These are phyloP conservation scores for Climacteris rufus DNA, from an alignment of 2,113 vertebrate species.

Conservation along the genomic window DNA sequence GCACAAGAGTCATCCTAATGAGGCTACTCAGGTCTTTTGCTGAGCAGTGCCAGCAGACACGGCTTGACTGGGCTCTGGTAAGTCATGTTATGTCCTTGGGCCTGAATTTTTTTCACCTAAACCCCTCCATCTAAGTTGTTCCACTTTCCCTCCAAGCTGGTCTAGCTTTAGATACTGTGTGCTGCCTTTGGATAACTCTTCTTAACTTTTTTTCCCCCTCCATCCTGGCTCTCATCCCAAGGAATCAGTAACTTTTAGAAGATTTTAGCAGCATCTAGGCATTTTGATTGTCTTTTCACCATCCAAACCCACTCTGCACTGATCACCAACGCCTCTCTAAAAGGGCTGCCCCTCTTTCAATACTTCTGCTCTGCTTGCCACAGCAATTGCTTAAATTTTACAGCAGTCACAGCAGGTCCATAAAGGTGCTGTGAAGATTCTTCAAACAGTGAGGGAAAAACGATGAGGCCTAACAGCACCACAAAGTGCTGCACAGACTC, in stretches of 20 bases:
- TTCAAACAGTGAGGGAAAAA: neutral
- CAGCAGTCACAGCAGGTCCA: neutral
- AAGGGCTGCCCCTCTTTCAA: neutral
- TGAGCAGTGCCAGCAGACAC: neutral
- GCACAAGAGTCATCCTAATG: neutral
- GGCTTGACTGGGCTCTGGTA: neutral
- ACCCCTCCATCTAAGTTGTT: neutral
- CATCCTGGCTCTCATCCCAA: neutral
- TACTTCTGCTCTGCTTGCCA: neutral
- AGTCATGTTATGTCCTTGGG: neutral
- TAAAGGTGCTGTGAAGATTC: neutral
- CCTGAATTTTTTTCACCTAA: neutral
- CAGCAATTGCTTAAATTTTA: neutral
- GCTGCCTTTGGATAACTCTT: neutral
- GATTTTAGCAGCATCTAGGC: neutral
- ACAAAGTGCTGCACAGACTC: neutral
- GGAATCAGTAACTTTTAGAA: neutral
- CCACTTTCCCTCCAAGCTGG: neutral
- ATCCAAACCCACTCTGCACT: neutral
- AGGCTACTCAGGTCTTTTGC: neutral
- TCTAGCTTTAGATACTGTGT: neutral
- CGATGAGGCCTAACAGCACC: neutral
- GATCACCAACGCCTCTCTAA: neutral
- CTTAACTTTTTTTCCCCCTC: accelerated
- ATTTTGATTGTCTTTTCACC: neutral